Base-by-base conservation (phyloP, 2,113 vertebrate species). In the Melanotaenia duboulayi region DNA sequence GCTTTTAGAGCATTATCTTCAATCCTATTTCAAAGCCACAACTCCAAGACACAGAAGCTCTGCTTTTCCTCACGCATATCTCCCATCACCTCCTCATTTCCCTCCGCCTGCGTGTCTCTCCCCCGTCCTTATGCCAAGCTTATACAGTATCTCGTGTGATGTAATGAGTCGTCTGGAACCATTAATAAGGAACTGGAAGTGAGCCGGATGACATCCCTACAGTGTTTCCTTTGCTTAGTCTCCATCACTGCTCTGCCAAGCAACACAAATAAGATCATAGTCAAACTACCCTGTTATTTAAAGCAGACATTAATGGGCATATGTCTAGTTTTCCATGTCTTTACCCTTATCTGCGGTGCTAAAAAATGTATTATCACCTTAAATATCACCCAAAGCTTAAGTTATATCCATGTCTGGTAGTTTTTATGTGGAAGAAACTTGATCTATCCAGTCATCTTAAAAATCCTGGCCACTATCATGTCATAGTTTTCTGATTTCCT, bases 1-100 rank as follows among this genome's bases (percentile, higher is more conserved):
- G 67, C 49, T 75, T 87, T 87, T 70, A 82, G 69, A 83, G 73
- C 42, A 72, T 65, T 79, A 72, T 76, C 72, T 76, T 73, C 61
- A 77, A 68, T 74, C 40, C 51, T 11, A 51, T 85, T 83, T 82
- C 65, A 83, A 83, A 81, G 57, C 23, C 50, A 71, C 28, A 28
- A 54, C 60, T 73, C 51, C 39, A 54, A 67, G 56, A 81, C 68
- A 63, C 48, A 78, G 42, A 52, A 42, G 28, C 49, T 54, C 65
- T 70, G 25, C 68, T 68, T 69, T 24, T 64, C 56, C 39, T 72
- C 65, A 52, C 12, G 48, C 39, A 4, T 56, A 77, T 65, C 69
- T 75, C 49, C 37, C 1, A 42, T 52, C 13, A 24, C 44, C 37
- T 56, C 50, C 35, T 35, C 24, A 37, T 25, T 17, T 37, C 32